A percentile compares a stretch with the other conserved stretches of the same genome.
These are phyloP conservation scores for Mus minutoides DNA, from an alignment of 2,797 vertebrate species.

Conservation along the genomic window DNA sequence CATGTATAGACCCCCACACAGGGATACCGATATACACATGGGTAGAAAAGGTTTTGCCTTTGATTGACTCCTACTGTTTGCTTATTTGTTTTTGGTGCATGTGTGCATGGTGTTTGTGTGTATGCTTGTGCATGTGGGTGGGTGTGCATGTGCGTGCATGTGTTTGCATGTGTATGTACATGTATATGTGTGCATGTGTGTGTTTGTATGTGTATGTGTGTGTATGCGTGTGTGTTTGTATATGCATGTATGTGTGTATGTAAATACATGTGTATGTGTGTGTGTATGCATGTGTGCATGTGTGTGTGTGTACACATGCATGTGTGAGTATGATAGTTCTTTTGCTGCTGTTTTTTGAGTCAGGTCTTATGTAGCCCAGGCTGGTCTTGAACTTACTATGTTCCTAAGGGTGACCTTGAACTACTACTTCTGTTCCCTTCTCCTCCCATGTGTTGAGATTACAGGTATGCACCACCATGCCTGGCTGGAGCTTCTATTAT, in stretches of 20 bases:
- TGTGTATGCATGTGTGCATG: background rate
- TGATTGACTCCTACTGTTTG: background rate
- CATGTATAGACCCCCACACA: background rate
- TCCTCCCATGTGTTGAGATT: background rate
- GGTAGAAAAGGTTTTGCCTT: background rate
- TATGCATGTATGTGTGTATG: background rate
- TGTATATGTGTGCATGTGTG: background rate
- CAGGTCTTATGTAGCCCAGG: background rate
- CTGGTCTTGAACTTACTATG: background rate
- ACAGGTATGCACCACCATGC: background rate
- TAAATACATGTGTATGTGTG: background rate
- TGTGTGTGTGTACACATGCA: background rate
- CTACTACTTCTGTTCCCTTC: background rate
- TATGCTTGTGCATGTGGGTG: background rate
- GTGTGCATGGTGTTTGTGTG: background rate
- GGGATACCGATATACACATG: background rate
- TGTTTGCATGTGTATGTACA: background rate
- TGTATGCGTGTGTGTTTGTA: background rate
- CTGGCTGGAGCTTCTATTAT: background rate
- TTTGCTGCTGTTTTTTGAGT: background rate
- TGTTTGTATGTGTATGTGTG: background rate
- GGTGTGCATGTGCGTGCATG: background rate
- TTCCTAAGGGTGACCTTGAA: background rate
- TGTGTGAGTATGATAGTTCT: background rate
- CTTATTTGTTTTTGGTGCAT: background rate